Percentiles rank a stretch among this genome's conserved stretches.
These are phyloP conservation scores for Phenganax subtilis DNA, from an alignment of 92 coral and sea anemone species.

Conservation along the genomic window DNA sequence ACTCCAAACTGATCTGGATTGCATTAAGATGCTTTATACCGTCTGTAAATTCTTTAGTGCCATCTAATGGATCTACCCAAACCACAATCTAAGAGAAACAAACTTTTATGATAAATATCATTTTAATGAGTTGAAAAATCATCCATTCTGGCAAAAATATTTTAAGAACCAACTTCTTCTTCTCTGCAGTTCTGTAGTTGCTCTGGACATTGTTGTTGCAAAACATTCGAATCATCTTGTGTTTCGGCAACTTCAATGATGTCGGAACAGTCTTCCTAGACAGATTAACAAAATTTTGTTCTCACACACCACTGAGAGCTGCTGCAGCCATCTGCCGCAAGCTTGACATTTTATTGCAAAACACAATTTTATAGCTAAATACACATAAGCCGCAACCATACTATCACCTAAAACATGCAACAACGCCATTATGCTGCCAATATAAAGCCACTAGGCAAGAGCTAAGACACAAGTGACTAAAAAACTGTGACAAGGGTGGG, in stretches of 20 bases:
- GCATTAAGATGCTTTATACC: slow-evolving; percentile 42
- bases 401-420: no score
- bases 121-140: background rate
- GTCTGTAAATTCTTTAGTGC: slow-evolving; percentile 93
- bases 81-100: slow-evolving; percentile 61
- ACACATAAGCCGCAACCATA: no score
- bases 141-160: background rate
- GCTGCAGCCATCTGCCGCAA: no score
- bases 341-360: no score
- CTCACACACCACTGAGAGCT: background rate
- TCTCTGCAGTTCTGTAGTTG: slow-evolving; percentile 61
- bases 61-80: slow-evolving; percentile 99
- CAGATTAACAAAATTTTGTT: background rate
- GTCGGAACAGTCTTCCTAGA: slow-evolving; percentile 36
- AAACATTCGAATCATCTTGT: slow-evolving; percentile 57
- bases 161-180: slow-evolving; percentile 64
- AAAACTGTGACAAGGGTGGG: no score
- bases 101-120: background rate
- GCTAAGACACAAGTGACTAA: no score
- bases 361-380: no score
- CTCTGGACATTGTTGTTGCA: slow-evolving; percentile 69
- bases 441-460: no score
- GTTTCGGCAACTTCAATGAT: slow-evolving; percentile 50
- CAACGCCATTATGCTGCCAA: no score
- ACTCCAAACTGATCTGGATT: background rate